These are phyloP conservation scores for Rhinoderma darwinii DNA, from an alignment of 2,113 vertebrate genomes.

Conservation along the genomic window DNA sequence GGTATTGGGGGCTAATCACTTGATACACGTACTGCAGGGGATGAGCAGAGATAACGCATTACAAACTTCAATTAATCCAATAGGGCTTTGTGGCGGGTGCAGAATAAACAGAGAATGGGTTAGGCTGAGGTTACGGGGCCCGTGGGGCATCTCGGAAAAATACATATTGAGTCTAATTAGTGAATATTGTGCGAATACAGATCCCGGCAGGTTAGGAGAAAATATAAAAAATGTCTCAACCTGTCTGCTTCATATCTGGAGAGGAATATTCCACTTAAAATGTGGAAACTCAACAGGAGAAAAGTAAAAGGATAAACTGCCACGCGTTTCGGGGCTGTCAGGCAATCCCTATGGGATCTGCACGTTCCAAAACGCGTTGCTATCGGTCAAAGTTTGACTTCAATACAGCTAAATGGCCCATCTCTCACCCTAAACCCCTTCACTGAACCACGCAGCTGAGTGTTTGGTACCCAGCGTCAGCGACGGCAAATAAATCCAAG, in stretches of 20 bases:
- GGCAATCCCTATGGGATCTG: too few relatives aligned
- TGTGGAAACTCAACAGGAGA: too few relatives aligned
- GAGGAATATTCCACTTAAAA: background rate
- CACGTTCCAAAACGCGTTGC: too few relatives aligned
- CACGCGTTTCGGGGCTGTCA: too few relatives aligned
- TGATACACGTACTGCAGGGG: slow-evolving; percentile 7
- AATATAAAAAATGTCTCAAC: background rate
- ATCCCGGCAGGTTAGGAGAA: background rate
- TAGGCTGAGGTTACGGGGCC: background rate
- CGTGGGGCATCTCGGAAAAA: background rate
- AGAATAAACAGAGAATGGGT: background rate
- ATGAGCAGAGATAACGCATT: slow-evolving; percentile 16
- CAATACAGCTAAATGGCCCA: too few relatives aligned
- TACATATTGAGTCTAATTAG: background rate
- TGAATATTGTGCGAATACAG: background rate
- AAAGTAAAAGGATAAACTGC: too few relatives aligned
- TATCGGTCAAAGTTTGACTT: too few relatives aligned
- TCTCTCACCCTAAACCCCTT: too few relatives aligned
- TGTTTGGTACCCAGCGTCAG: too few relatives aligned
- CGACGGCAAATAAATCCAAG: too few relatives aligned
- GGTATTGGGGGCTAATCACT: slow-evolving; percentile 44
- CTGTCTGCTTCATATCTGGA: background rate
- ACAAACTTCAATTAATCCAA: background rate
- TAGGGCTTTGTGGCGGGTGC: background rate
- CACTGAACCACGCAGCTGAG: too few relatives aligned